These are phyloP conservation scores for Drosophila melanica DNA, from an alignment of 1,140 invertebrate genomes.

Conservation along the genomic window DNA sequence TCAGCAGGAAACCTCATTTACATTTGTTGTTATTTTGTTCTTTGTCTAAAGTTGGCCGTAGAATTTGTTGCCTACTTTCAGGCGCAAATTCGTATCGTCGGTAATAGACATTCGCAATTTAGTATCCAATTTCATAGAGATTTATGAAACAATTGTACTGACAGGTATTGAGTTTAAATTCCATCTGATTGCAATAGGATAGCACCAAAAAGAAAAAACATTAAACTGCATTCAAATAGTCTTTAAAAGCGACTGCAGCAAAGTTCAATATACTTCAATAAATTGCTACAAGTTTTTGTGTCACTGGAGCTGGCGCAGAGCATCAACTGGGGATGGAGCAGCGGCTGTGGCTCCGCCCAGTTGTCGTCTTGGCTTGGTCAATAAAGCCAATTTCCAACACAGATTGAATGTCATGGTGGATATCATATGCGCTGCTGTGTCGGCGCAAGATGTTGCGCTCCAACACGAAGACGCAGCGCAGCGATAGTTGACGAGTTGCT, in stretches of 20 bases:
- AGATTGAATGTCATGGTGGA: conserved; percentile 77
- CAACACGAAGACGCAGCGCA: no score
- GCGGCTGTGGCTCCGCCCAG: conserved; percentile 2
- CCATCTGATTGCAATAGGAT: conserved; percentile 41
- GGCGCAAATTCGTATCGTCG: conserved; percentile 15
- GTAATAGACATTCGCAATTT: conserved; percentile 36
- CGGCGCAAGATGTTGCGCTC: conserved; percentile 17
- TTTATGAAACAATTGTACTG: conserved; percentile 36
- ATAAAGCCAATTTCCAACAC: conserved; percentile 57
- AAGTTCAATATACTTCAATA: conserved; percentile 60
- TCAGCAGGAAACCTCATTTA: no score
- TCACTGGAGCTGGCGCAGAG: conserved; percentile 16
- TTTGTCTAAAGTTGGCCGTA: conserved; percentile 11
- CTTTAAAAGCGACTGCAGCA: conserved; percentile 26
- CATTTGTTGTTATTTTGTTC: background rate
- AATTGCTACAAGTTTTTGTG: conserved; percentile 60
- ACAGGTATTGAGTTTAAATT: conserved; percentile 12
- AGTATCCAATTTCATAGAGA: conserved; percentile 36
- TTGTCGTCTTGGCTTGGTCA: conserved; percentile 42
- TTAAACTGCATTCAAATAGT: conserved; percentile 45
- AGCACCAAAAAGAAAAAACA: conserved; percentile 12
- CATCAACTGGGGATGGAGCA: background rate
- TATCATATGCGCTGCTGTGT: conserved; percentile 66
- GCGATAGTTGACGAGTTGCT: background rate
- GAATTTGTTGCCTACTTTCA: conserved; percentile 24